Base-by-base conservation (phyloP, 2,113 vertebrate genomes). In the Mohoua ochrocephala region DNA sequence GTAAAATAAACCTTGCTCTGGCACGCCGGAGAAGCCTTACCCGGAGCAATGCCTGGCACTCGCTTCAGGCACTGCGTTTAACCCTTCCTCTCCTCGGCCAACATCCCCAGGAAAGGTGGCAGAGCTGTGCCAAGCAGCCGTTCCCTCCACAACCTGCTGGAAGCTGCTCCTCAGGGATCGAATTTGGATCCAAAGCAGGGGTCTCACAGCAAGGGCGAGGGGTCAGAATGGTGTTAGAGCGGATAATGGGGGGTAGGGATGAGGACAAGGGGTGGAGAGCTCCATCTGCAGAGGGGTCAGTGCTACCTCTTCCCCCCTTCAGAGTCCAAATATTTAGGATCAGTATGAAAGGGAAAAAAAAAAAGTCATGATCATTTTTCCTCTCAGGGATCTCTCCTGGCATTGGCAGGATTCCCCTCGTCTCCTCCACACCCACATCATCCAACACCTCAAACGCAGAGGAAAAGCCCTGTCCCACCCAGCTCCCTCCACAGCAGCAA, bases 1-100 rank as follows among this genome's bases (percentile, higher is more conserved):
- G 79, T 59, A 89, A 94, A 96, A 92, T 47, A 89, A 97, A 92
- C 87, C 80, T 88, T 54, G 1, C 71, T 76, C 69, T 80, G 70
- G 79, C 83, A 92, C 26, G 42, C 78, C n/a, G 60, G 53, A 91
- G 69, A 1, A 84, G 87, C 60, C 61, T 63, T 14, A 74, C 65
- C 83, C 76, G 61, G 53, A 91, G 81, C 37, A 47, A 3, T 2
- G 19, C 6, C 6, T 7, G 14, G 53, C 81, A 75, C 65, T 61
- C 9, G 0, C 4, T 27, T 10, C 60, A 35, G 41, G 2, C 53
- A 6, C 0, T 0, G 3, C 10, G 4, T 75, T 94, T 89, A 94
- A 94, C 92, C 35, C 83, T 84, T 84, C 41, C 42, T 45, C 15
- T 41, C 65, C 77, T 91, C 2, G 0, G 42, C 33, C 56, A 59